phyloP scores from a whole-genome alignment of 2,888 invertebrate genomes.

The Napeogenes inachia region DNA sequence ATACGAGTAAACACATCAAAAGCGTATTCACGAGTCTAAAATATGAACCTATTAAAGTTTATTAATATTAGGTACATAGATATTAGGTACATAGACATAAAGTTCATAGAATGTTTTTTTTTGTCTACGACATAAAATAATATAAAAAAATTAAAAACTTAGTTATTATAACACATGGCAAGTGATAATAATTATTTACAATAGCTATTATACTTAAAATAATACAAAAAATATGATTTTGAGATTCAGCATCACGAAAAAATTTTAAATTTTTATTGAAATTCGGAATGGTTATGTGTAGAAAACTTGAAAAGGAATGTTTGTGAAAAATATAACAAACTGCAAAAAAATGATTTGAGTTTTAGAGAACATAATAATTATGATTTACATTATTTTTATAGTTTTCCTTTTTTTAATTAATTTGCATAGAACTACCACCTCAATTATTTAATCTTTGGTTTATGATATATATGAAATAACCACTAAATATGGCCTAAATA shows the following conservation, averaged over 20 bases:
- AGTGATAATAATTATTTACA: neutral
- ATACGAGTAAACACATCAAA: neutral
- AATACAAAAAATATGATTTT: neutral
- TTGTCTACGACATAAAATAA: neutral
- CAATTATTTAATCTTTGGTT: constrained; percentile 23
- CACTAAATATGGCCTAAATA: constrained; percentile 21
- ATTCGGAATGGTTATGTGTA: neutral
- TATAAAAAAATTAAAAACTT: neutral
- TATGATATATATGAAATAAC: constrained; percentile 20
- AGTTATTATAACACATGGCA: neutral
- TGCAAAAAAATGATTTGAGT: neutral
- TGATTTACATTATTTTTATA: no score
- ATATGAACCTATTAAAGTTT: neutral
- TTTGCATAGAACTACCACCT: neutral
- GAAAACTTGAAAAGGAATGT: neutral
- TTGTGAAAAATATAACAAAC: neutral
- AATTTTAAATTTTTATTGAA: neutral
- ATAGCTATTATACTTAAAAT: constrained; percentile 4
- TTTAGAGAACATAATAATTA: no score
- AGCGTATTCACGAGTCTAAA: neutral
- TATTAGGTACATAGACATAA: neutral
- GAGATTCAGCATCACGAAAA: neutral
- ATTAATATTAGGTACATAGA: neutral
- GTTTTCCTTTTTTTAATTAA: no score
- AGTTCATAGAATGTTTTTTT: no score